Percentiles rank a stretch among this genome's conserved stretches.
These are phyloP conservation scores for Microplitis deprimator DNA, from an alignment of 2,888 invertebrate genomes.

Conservation along the genomic window DNA sequence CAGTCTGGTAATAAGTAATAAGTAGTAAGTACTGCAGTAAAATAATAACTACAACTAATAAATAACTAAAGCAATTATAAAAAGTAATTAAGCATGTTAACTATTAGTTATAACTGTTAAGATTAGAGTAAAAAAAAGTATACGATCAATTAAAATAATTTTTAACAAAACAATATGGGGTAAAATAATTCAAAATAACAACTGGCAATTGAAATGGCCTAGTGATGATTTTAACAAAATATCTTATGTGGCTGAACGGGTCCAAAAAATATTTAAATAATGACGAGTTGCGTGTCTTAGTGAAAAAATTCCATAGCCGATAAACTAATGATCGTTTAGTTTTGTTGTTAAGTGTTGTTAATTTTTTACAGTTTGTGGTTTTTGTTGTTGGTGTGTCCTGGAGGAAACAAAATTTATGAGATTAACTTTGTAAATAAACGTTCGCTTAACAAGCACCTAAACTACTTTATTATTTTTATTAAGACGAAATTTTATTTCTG, in stretches of 20 bases:
- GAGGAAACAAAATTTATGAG: slow-evolving; percentile 62
- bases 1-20: too few relatives aligned
- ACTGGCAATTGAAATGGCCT: slow-evolving; percentile 59
- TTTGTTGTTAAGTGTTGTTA: slow-evolving; percentile 54
- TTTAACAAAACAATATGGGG: not conserved
- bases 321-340: slow-evolving; percentile 50
- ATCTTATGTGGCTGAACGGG: slow-evolving; percentile 54
- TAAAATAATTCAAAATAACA: slow-evolving; percentile 55
- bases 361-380: slow-evolving; percentile 56
- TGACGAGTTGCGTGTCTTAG: slow-evolving; percentile 60
- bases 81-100: not conserved
- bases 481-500: too few relatives aligned
- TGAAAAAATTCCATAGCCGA: slow-evolving; percentile 62
- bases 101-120: not conserved
- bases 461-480: not conserved
- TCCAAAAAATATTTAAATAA: slow-evolving; percentile 56
- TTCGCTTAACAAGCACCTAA: not conserved
- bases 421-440: slow-evolving; percentile 10
- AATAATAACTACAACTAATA: not conserved
- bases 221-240: slow-evolving; percentile 55
- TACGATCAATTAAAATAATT: not conserved
- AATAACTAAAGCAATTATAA: not conserved
- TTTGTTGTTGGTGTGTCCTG: slow-evolving; percentile 57
- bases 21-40: not conserved
- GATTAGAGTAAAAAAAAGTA: not conserved